Evolutionary conservation across 1,140 invertebrate genomes (phyloP).

Genomic region (Habropoda laboriosa): DNA sequence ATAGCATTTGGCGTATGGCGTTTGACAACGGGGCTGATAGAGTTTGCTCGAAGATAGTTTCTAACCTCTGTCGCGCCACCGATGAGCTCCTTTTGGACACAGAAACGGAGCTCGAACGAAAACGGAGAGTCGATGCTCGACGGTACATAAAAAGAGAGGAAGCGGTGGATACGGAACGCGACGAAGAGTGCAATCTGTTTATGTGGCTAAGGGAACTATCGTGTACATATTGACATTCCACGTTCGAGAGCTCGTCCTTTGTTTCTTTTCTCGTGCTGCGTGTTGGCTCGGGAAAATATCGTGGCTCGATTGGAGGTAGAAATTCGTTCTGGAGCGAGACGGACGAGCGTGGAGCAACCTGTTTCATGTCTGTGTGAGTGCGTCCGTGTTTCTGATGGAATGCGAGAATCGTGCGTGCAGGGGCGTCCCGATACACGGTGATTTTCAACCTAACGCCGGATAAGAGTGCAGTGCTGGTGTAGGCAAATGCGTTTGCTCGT

Average conservation of each 20-base stretch:
- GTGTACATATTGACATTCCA: constrained; percentile 30
- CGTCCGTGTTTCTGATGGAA: constrained; percentile 53
- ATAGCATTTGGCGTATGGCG: not conserved
- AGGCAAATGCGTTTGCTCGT: constrained; percentile 11
- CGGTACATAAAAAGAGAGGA: constrained; percentile 20
- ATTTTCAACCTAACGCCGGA: constrained; percentile 39
- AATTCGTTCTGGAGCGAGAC: constrained; percentile 44
- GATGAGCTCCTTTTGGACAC: constrained; percentile 8
- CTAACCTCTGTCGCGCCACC: constrained; percentile 40
- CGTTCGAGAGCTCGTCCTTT: not conserved
- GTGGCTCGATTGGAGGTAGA: constrained; percentile 38
- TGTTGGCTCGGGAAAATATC: constrained; percentile 7
- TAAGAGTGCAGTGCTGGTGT: constrained; percentile 37
- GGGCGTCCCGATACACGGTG: constrained; percentile 47
- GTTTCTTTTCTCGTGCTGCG: constrained; percentile 2
- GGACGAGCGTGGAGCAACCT: constrained; percentile 45
- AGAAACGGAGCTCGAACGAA: not conserved
- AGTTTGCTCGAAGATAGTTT: constrained; percentile 7
- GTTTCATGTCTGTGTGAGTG: constrained; percentile 33
- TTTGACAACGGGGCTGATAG: not conserved
- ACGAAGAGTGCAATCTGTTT: constrained; percentile 46
- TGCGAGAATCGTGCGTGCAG: constrained; percentile 59
- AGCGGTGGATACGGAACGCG: not conserved
- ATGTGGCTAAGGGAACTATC: constrained; percentile 10
- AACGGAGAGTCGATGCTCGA: constrained; percentile 1